Percentiles rank a stretch among this genome's conserved stretches.
Conservation (phyloP, 2,888 invertebrate genomes). For the Nematopogon swammerdamellus region DNA sequence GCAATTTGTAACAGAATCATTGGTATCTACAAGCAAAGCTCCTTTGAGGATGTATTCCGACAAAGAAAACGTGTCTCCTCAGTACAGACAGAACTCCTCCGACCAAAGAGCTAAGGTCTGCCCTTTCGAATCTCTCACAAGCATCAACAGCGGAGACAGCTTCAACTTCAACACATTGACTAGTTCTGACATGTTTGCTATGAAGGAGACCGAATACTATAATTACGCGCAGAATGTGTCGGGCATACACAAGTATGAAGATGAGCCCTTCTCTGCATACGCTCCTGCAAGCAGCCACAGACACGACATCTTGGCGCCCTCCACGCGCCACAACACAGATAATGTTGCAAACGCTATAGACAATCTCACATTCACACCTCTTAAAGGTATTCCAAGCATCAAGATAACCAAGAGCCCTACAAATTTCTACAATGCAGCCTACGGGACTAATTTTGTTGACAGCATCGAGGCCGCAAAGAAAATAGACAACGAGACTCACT, state of each 20-base stretch:
- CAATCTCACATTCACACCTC: constrained; percentile 39
- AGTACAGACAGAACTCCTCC: constrained; percentile 20
- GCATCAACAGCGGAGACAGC: constrained; percentile 15
- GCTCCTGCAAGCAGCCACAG: background rate
- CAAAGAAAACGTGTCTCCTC: constrained; percentile 26
- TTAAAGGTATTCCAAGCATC: constrained; percentile 26
- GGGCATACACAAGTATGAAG: background rate
- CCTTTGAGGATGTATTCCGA: constrained; percentile 13
- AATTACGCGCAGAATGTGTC: constrained; percentile 3
- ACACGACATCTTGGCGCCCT: background rate
- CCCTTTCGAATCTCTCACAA: constrained; percentile 31
- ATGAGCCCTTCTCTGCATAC: background rate
- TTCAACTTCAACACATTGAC: constrained; percentile 31
- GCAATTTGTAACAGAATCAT: background rate
- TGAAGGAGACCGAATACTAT: constrained; percentile 21
- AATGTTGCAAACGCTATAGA: constrained; percentile 23
- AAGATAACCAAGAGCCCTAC: constrained; percentile 36
- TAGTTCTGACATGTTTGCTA: constrained; percentile 39
- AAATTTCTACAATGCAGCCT: constrained; percentile 34
- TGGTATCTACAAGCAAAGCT: background rate
- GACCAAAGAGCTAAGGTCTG: constrained; percentile 18
- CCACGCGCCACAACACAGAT: background rate
- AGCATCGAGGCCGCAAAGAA: constrained; percentile 28
- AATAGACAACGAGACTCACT: constrained; percentile 38
- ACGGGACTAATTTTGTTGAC: constrained; percentile 38